Evolutionary conservation across 2,888 invertebrate genomes (phyloP).

Genomic region (Reticulitermes lucifugus): DNA sequence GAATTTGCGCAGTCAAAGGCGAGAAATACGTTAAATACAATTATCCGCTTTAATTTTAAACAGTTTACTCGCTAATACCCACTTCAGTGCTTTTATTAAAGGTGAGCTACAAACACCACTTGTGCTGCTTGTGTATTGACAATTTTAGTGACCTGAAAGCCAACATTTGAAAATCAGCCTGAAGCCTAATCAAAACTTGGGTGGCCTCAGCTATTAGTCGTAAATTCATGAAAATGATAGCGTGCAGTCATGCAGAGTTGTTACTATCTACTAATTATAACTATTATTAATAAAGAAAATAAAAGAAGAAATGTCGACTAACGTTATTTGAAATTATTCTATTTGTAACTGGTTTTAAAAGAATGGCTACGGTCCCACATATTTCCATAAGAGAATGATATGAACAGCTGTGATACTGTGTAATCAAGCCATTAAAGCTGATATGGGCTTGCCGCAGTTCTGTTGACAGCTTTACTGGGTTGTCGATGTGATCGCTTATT

Average conservation of each 20-base stretch:
- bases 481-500: background rate
- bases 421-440: slow-evolving; percentile 6
- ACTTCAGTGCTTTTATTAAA: background rate
- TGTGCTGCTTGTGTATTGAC: slow-evolving; percentile 1
- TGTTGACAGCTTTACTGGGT: background rate
- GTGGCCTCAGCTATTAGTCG: slow-evolving; percentile 21
- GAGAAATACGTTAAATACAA: background rate
- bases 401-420: background rate
- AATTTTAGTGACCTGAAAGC: background rate
- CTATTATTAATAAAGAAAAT: slow-evolving; percentile 20
- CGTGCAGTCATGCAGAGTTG: background rate
- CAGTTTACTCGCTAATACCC: background rate
- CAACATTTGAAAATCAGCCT: slow-evolving; percentile 7
- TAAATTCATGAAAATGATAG: slow-evolving; percentile 29
- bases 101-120: background rate
- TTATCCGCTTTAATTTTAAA: background rate
- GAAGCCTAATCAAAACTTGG: slow-evolving; percentile 30
- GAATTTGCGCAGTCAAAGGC: background rate
- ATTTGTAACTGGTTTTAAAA: slow-evolving; percentile 5
- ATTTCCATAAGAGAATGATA: background rate
- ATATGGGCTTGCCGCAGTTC: background rate
- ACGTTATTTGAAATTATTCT: slow-evolving; percentile 10
- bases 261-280: background rate
- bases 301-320: background rate
- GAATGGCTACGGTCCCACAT: background rate